Evolutionary conservation across 2,797 vertebrate species (phyloP).

Genomic region (Pangasius sanitwongsei): DNA sequence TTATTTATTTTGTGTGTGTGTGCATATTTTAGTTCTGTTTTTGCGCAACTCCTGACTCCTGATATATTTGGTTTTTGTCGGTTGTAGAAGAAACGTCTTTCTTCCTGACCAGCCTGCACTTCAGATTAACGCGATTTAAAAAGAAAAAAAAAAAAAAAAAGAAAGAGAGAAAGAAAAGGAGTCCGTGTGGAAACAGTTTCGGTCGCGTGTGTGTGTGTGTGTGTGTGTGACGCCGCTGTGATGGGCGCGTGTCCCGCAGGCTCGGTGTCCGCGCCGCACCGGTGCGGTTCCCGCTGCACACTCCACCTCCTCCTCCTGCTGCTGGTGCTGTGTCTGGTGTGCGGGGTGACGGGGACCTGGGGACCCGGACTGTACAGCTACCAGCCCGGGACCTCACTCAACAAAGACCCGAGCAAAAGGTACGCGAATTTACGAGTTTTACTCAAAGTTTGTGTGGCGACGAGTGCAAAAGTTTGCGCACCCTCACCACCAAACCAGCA

Average conservation of each 20-base stretch:
- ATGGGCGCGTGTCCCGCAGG: conserved; percentile 69
- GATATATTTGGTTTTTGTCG: background rate
- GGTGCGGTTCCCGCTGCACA: conserved; percentile 42
- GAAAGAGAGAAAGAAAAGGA: too few relatives aligned
- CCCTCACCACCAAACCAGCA: background rate
- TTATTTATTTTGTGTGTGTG: background rate
- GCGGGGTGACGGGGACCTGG: conserved; percentile 73
- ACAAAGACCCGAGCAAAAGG: conserved; percentile 72
- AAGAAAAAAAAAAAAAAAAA: too few relatives aligned
- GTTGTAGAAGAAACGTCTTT: background rate
- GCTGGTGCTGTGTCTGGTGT: conserved; percentile 69
- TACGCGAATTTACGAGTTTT: conserved; percentile 42
- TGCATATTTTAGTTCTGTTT: background rate
- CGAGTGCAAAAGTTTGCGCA: background rate
- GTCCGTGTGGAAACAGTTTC: background rate
- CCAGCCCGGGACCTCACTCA: conserved; percentile 65
- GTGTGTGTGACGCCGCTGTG: conserved; percentile 44
- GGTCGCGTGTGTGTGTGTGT: background rate
- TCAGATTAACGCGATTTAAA: background rate
- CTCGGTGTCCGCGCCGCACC: conserved; percentile 66
- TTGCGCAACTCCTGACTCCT: background rate
- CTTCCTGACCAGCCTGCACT: background rate
- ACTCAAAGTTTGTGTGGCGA: background rate
- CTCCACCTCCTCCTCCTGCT: conserved; percentile 61
- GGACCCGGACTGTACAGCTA: conserved; percentile 77